Conservation (phyloP, 1,140 invertebrate genomes). For the Oedothorax gibbosus region DNA sequence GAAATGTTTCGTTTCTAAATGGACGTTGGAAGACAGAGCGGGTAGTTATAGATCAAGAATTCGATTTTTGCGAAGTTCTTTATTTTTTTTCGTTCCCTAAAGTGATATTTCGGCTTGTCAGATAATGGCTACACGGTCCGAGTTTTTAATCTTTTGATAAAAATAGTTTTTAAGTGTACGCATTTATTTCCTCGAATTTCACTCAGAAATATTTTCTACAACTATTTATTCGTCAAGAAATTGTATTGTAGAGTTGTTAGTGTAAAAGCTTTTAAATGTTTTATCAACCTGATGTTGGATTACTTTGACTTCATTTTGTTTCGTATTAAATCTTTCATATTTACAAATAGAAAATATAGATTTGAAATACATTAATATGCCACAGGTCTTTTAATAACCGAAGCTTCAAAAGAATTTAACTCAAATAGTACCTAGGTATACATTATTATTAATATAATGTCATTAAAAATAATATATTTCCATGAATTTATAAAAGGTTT, state of each 20-base stretch:
- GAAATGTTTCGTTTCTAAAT: not conserved
- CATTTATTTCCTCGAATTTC: not conserved
- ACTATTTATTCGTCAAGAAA: too few species aligned
- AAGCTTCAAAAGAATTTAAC: not conserved
- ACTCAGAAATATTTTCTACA: too few species aligned
- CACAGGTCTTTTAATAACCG: not conserved
- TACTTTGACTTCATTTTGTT: too few species aligned
- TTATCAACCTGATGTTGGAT: too few species aligned
- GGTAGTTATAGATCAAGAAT: slow-evolving; percentile 20
- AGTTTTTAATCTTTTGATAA: not conserved
- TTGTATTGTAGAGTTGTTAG: too few species aligned
- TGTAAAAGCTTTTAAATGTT: too few species aligned
- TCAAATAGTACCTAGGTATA: too few species aligned
- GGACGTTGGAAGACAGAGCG: not conserved
- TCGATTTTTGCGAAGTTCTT: slow-evolving; percentile 12
- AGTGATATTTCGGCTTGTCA: not conserved
- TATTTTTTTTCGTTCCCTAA: not conserved
- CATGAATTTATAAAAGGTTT: too few species aligned
- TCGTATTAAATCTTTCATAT: not conserved
- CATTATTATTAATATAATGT: too few species aligned
- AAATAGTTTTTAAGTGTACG: not conserved
- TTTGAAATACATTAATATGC: not conserved
- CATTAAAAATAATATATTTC: too few species aligned
- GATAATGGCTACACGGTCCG: not conserved
- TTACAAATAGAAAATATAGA: not conserved